These are phyloP conservation scores for Anagrus nilaparvatae DNA, from an alignment of 1,140 invertebrate species.

Conservation along the genomic window DNA sequence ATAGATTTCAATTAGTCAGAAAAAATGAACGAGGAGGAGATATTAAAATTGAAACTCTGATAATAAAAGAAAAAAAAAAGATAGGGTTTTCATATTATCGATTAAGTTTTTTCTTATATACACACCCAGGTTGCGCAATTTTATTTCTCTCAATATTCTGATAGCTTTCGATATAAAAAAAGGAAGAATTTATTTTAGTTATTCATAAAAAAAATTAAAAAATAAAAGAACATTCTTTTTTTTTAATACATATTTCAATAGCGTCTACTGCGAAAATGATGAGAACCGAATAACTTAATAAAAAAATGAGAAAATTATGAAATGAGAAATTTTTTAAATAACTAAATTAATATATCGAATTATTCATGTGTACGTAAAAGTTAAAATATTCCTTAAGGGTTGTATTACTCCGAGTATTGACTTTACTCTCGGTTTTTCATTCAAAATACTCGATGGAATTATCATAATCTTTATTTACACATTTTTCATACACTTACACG, in stretches of 20 bases:
- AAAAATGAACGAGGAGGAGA: no score
- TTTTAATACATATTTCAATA: not conserved
- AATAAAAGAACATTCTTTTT: constrained; percentile 5
- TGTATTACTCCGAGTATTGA: constrained; percentile 13
- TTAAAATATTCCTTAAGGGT: constrained; percentile 13
- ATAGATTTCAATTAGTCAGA: no score
- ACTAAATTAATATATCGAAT: not conserved
- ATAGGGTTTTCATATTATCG: no score
- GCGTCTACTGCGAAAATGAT: not conserved
- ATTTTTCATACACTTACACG: no score
- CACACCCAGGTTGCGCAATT: no score
- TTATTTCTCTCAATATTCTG: no score
- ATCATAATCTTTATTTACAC: constrained; percentile 13
- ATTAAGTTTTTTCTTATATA: no score
- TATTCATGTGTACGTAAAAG: constrained; percentile 7
- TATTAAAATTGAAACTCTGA: no score
- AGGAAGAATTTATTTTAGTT: no score
- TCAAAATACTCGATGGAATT: constrained; percentile 9
- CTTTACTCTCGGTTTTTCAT: constrained; percentile 6
- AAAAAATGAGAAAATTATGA: not conserved
- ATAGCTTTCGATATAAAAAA: no score
- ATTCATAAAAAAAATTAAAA: no score
- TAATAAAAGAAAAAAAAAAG: no score
- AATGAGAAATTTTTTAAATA: not conserved
- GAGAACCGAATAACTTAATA: constrained; percentile 8